Percentiles rank a stretch among this genome's conserved stretches.
Conservation (phyloP, 2,113 vertebrate genomes). For the Glaucidium brasilianum region DNA sequence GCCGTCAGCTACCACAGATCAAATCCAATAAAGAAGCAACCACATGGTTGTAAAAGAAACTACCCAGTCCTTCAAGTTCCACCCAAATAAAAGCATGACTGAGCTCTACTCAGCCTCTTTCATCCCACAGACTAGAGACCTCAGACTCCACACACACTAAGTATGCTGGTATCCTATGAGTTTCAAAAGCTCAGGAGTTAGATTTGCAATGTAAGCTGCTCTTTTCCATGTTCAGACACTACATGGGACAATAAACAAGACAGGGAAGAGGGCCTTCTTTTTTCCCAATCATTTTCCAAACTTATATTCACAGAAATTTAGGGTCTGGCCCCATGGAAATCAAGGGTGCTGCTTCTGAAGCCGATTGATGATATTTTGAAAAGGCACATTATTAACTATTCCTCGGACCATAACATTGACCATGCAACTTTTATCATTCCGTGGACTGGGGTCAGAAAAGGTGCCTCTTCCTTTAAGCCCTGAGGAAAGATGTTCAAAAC, state of each 20-base stretch:
- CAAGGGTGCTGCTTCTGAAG: background rate
- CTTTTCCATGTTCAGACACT: background rate
- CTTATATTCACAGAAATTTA: background rate
- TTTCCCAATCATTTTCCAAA: background rate
- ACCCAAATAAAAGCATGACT: background rate
- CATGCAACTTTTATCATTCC: background rate
- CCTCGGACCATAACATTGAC: background rate
- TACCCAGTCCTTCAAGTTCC: background rate
- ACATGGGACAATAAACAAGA: background rate
- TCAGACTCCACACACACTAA: background rate
- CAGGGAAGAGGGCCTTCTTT: background rate
- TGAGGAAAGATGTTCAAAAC: background rate
- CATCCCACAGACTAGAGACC: background rate
- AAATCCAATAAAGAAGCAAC: background rate
- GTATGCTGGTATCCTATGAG: background rate
- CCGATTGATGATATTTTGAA: background rate
- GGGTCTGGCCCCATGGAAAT: background rate
- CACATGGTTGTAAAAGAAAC: background rate
- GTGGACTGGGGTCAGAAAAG: background rate
- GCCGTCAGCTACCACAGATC: background rate
- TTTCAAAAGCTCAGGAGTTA: background rate
- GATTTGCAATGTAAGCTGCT: background rate
- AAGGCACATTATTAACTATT: background rate
- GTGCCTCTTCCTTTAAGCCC: background rate
- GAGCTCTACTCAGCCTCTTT: background rate